Evolutionary conservation across 2,797 vertebrate genomes (phyloP).

Genomic region (Manis crassicaudata): DNA sequence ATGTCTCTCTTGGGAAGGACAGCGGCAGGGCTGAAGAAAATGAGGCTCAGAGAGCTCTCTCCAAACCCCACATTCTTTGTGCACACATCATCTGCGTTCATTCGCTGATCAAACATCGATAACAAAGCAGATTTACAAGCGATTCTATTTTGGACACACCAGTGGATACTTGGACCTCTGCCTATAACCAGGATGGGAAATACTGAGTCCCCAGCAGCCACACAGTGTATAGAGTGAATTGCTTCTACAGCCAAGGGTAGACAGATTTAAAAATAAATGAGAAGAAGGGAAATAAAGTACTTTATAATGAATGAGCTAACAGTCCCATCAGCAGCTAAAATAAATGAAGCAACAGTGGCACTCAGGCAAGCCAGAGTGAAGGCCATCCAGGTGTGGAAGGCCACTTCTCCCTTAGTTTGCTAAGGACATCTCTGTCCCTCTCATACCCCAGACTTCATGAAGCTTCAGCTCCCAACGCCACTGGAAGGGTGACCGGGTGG

Average conservation of each 20-base stretch:
- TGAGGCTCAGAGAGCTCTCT: background rate
- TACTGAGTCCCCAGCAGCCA: background rate
- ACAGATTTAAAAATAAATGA: background rate
- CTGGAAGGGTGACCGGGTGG: fast-evolving
- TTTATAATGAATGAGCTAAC: background rate
- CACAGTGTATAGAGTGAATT: background rate
- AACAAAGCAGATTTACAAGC: background rate
- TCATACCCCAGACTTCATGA: background rate
- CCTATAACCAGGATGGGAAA: background rate
- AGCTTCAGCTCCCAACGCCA: background rate
- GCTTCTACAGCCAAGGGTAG: background rate
- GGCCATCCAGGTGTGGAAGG: background rate
- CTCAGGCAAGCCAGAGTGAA: background rate
- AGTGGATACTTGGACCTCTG: background rate
- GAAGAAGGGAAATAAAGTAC: background rate
- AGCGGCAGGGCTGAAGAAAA: background rate
- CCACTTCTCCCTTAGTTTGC: background rate
- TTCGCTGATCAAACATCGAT: background rate
- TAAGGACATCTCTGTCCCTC: background rate
- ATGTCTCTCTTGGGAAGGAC: background rate
- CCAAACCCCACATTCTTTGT: background rate
- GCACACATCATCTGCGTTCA: background rate
- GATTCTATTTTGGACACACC: background rate
- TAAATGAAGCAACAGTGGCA: background rate
- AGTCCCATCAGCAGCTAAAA: background rate